Percentiles rank a stretch among this genome's conserved stretches.
phyloP scores from a whole-genome alignment of 2,888 invertebrate species.

The Magallana nippona region DNA sequence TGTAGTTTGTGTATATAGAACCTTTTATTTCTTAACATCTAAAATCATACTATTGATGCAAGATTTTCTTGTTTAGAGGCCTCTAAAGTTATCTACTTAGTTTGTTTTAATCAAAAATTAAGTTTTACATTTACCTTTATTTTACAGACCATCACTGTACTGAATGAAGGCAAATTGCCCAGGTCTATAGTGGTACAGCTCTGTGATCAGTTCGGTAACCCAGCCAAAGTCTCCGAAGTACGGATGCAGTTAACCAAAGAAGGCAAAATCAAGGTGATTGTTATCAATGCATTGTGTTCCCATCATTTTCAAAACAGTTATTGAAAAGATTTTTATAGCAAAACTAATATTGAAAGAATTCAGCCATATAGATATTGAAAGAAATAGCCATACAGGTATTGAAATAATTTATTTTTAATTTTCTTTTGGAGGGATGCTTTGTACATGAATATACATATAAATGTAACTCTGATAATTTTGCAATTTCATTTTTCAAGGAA shows the following conservation, averaged over 20 bases:
- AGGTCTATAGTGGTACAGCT: slow-evolving; percentile 74
- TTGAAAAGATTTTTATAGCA: no score
- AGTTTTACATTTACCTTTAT: background rate
- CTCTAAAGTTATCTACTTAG: background rate
- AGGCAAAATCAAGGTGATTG: slow-evolving; percentile 74
- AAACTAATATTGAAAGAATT: no score
- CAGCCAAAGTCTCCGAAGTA: slow-evolving; percentile 67
- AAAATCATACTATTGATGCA: no score
- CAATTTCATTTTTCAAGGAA: background rate
- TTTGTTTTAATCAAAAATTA: background rate
- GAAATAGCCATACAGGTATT: no score
- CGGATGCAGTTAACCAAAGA: slow-evolving; percentile 75
- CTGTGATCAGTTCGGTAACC: slow-evolving; percentile 74
- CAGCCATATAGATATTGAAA: no score
- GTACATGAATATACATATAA: no score
- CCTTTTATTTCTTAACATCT: no score
- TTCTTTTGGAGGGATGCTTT: no score
- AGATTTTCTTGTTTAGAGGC: no score
- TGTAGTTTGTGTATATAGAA: no score
- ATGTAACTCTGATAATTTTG: background rate
- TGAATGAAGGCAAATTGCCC: slow-evolving; percentile 72
- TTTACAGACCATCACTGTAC: slow-evolving; percentile 73
- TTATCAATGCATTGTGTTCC: background rate
- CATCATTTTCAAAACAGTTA: no score
- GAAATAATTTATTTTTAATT: no score